phyloP scores from a whole-genome alignment of 2,113 vertebrate genomes.

The human (Homo sapiens) region DNA sequence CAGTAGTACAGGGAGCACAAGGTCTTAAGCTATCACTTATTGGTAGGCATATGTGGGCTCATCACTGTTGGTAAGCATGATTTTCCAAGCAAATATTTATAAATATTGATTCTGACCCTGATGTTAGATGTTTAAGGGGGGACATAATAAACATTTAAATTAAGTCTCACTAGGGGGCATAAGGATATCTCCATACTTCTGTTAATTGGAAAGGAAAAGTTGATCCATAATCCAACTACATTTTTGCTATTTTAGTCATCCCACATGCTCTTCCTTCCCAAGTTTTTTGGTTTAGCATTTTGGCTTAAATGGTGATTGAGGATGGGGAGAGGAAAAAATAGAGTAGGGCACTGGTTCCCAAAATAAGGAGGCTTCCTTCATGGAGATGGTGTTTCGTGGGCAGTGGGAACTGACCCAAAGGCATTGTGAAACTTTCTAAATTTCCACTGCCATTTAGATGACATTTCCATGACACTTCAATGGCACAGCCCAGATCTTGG shows the following conservation, averaged over 20 bases:
- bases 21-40: background rate
- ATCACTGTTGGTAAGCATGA: background rate
- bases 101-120: conserved; percentile 21
- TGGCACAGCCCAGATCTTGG: conserved; percentile 14
- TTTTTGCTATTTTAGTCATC: background rate
- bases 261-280: background rate
- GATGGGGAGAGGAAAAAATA: background rate
- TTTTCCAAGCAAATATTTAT: conserved; percentile 57
- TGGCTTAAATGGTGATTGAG: background rate
- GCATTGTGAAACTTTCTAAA: conserved; percentile 9
- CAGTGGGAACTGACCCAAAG: background rate
- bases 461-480: conserved; percentile 36
- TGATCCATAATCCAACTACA: background rate
- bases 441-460: conserved; percentile 45
- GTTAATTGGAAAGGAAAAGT: background rate
- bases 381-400: background rate
- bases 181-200: background rate
- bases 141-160: background rate
- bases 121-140: background rate
- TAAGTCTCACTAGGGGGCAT: background rate
- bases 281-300: conserved; percentile 22
- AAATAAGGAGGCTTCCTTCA: conserved; percentile 8
- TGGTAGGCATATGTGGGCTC: background rate
- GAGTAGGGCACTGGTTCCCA: background rate
- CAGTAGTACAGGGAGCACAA: background rate